Conservation (phyloP, 2,797 vertebrate genomes). For the Pantherophis vulpinus region DNA sequence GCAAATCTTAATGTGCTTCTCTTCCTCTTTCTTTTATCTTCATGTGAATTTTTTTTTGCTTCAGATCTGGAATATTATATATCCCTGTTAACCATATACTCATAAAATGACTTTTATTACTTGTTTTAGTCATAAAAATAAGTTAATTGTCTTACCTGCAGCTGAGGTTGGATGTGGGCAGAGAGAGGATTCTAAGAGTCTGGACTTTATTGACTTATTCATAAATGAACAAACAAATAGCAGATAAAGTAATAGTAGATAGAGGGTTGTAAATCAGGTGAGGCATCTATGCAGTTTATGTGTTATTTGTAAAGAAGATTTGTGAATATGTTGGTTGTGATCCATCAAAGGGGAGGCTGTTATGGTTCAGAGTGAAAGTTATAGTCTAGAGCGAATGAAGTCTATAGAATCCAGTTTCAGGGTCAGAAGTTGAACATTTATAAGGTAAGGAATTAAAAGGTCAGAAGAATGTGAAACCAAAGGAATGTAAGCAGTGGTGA, state of each 20-base stretch:
- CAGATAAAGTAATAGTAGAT: neutral
- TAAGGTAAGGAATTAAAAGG: neutral
- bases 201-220: neutral
- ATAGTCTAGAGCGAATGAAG: neutral
- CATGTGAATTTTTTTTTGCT: neutral
- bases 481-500: neutral
- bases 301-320: neutral
- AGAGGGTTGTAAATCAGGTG: neutral
- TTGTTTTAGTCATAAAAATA: neutral
- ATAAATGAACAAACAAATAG: neutral
- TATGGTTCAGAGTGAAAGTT: neutral
- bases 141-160: neutral
- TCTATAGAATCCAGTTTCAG: neutral
- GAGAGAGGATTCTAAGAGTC: neutral
- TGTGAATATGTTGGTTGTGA: neutral
- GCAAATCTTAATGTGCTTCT: no score
- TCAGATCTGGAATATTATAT: neutral
- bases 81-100: neutral
- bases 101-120: neutral
- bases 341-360: neutral
- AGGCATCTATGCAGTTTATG: neutral
- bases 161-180: neutral
- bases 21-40: no score
- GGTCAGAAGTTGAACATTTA: neutral
- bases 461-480: neutral